Evolutionary conservation across 2,888 invertebrate species (phyloP).

Genomic region (Theretra japonica): DNA sequence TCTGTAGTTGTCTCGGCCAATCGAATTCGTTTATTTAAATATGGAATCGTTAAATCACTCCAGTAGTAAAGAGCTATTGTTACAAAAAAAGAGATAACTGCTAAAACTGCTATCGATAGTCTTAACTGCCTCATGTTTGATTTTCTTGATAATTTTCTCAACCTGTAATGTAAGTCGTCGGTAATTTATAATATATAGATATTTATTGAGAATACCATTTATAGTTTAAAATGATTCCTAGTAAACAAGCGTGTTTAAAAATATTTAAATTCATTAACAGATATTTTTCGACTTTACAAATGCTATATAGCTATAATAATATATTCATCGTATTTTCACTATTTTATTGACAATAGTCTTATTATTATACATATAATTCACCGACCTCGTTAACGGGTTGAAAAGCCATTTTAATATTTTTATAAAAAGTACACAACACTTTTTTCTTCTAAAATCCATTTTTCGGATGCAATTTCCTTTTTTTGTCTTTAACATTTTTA

Average conservation of each 20-base stretch:
- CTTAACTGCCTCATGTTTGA: conserved; percentile 57
- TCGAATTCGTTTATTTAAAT: neutral
- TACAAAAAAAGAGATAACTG: conserved; percentile 48
- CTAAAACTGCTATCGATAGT: conserved; percentile 44
- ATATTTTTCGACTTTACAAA: no score
- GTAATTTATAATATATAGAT: neutral
- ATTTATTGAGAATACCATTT: no score
- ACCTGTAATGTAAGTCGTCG: conserved; percentile 52
- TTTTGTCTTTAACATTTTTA: neutral
- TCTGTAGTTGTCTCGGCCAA: conserved; percentile 29
- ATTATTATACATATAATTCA: neutral
- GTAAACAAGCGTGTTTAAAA: no score
- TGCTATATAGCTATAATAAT: no score
- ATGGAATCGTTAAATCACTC: neutral
- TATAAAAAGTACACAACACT: conserved; percentile 39
- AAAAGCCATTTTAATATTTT: conserved; percentile 50
- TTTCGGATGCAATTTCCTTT: neutral
- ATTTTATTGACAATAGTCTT: neutral
- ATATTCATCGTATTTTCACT: neutral
- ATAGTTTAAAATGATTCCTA: no score
- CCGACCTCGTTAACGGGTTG: conserved; percentile 53
- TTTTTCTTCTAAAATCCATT: conserved; percentile 30
- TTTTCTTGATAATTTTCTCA: conserved; percentile 56
- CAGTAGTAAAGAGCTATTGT: conserved; percentile 53
- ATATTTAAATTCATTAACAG: no score